These are phyloP conservation scores for Anarhynchus alexandrinus DNA, from an alignment of 2,113 vertebrate species.

Conservation along the genomic window DNA sequence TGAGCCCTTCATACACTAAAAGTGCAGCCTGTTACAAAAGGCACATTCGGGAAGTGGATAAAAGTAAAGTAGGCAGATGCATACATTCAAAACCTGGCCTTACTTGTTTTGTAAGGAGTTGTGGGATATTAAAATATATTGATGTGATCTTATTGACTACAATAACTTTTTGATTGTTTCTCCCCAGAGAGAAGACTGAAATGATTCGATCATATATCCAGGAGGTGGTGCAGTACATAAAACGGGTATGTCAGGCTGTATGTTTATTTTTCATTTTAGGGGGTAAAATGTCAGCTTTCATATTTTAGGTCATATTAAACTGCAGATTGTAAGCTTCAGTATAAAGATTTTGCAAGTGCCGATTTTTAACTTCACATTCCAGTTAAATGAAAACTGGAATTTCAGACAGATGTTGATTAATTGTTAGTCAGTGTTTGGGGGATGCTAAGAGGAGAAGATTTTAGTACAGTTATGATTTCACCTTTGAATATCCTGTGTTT, in stretches of 20 bases:
- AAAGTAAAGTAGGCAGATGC: background rate
- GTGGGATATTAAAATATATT: rapidly evolving
- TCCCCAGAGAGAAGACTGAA: constrained; percentile 90
- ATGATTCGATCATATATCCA: constrained; percentile 96
- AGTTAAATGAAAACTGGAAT: background rate
- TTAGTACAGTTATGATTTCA: background rate
- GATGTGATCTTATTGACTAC: rapidly evolving
- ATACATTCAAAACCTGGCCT: background rate
- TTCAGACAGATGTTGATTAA: background rate
- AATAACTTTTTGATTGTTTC: background rate
- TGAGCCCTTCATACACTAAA: rapidly evolving
- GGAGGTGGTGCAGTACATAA: constrained; percentile 96
- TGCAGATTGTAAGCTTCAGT: background rate
- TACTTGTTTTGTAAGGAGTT: background rate
- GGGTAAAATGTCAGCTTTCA: background rate
- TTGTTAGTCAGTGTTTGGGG: background rate
- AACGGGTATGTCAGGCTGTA: constrained; percentile 80
- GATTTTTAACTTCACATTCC: background rate
- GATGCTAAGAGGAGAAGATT: background rate
- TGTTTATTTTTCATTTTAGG: background rate
- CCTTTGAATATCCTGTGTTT: background rate
- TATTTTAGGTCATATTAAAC: background rate
- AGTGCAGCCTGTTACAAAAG: background rate
- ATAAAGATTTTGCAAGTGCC: background rate
- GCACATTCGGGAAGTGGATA: rapidly evolving